Percentiles rank a stretch among this genome's conserved stretches.
Evolutionary conservation across 1,140 invertebrate genomes (phyloP).

Genomic region (Aphelinus certus): DNA sequence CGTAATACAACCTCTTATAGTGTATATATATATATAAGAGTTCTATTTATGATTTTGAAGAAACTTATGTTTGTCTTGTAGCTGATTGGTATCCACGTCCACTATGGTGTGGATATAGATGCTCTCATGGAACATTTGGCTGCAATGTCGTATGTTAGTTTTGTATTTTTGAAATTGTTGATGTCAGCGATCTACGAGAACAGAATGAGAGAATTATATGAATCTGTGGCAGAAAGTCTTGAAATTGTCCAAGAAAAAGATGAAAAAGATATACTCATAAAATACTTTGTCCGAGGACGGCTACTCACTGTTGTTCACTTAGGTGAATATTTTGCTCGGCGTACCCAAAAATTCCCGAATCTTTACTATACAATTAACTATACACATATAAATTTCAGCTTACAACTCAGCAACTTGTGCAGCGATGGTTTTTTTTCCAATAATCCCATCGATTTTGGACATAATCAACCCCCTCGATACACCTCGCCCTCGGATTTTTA

Average conservation of each 20-base stretch:
- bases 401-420: not conserved
- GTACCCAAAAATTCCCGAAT: too few relatives aligned
- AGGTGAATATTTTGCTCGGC: not conserved
- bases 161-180: too few relatives aligned
- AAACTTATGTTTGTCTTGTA: too few relatives aligned
- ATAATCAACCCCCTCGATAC: not conserved
- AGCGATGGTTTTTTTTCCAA: not conserved
- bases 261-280: constrained; percentile 2
- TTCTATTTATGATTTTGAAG: too few relatives aligned
- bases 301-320: constrained; percentile 3
- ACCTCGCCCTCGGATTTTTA: not conserved
- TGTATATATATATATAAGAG: too few relatives aligned
- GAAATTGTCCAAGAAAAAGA: not conserved
- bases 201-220: not conserved
- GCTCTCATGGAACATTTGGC: too few relatives aligned
- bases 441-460: not conserved
- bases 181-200: too few relatives aligned
- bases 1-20: too few relatives aligned
- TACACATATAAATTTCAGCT: not conserved
- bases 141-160: too few relatives aligned
- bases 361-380: too few relatives aligned
- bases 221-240: not conserved
- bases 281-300: not conserved
- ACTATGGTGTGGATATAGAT: too few relatives aligned
- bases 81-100: too few relatives aligned